Evolutionary conservation across 2,113 vertebrate genomes (phyloP), one percentile per base, ranked within the genome.

Genomic region (Melanerpes aurifrons): DNA sequence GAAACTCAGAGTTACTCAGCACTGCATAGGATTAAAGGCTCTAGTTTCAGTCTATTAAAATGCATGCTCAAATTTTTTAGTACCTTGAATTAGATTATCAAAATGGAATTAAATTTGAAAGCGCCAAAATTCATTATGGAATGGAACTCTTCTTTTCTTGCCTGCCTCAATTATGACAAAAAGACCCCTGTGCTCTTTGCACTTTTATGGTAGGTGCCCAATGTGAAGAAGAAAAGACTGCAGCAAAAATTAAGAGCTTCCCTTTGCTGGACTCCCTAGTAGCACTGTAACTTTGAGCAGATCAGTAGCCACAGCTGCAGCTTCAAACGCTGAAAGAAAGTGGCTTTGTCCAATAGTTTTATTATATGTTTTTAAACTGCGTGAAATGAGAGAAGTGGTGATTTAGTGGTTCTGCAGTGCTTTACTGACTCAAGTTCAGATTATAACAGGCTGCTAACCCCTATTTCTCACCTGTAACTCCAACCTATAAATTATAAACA

Each of bases 401-500:
- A 97, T 97, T 97, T 97, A 97, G 86, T 95, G 86, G 48, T 94
- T 92, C 73, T 75, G 74, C 61, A 69, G 78, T 82, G 70, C 82
- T 96, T 97, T 97, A 97, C 96, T 97, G 95, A 88, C 71, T 87
- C 73, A 57, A 90, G 87, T 94, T 97, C 93, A 95, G 87, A 94
- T 97, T 97, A 91, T 94, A 97, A 87, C 93, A 95, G 94, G 75
- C 92, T 96, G 96, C 90, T 97, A 91, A 96, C 95, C 93, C 79
- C 72, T 94, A 86, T 96, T 97, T 96, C 94, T 97, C 93, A 98
- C 95, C 93, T 96, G 73, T 77, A 92, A 95, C 50, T 76, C 87
- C 69, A 91, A 54, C 68, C 96, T 94, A 97, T 97, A 97, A 96
- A 97, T 97, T 96, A 97, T 96, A 95, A 96, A 93, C 84, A 92